phyloP scores from a whole-genome alignment of 2,888 invertebrate genomes.

The Caenorhabditis wallacei region DNA sequence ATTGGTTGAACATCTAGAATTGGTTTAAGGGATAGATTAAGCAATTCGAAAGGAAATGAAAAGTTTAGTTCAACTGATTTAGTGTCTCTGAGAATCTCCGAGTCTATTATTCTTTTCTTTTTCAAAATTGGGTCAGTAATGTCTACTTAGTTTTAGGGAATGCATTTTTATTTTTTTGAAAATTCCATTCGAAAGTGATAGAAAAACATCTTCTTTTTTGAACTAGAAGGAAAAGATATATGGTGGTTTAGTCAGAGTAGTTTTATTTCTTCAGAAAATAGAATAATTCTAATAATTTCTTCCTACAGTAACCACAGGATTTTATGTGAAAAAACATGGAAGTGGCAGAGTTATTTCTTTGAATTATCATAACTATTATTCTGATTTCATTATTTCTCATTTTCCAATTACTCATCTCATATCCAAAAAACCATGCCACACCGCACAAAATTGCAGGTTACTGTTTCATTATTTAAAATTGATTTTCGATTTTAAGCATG shows the following conservation, averaged over 20 bases:
- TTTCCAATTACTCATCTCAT: conserved; percentile 12
- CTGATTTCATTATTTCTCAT: neutral
- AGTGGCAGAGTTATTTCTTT: neutral
- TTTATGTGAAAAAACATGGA: neutral
- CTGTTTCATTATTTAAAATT: conserved; percentile 1
- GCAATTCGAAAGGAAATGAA: neutral
- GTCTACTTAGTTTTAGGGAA: neutral
- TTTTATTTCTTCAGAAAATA: too few relatives aligned
- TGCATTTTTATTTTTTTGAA: neutral
- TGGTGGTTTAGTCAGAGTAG: too few relatives aligned
- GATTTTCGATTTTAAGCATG: conserved; percentile 12
- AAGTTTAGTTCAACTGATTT: neutral
- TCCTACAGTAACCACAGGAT: neutral
- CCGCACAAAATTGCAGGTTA: conserved; percentile 34
- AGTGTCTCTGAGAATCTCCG: conserved; percentile 24
- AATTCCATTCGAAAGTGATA: neutral
- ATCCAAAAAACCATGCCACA: conserved; percentile 51
- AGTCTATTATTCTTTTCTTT: neutral
- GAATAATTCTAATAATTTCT: too few relatives aligned
- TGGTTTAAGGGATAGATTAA: neutral
- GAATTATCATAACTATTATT: neutral
- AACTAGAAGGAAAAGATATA: too few relatives aligned
- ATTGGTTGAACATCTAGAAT: conserved; percentile 72
- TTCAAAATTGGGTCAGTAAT: neutral
- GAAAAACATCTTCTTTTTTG: too few relatives aligned